Evolutionary conservation across 2,113 vertebrate genomes (phyloP), one percentile per base, ranked within the genome.

Genomic region (Entelurus aequoreus): DNA sequence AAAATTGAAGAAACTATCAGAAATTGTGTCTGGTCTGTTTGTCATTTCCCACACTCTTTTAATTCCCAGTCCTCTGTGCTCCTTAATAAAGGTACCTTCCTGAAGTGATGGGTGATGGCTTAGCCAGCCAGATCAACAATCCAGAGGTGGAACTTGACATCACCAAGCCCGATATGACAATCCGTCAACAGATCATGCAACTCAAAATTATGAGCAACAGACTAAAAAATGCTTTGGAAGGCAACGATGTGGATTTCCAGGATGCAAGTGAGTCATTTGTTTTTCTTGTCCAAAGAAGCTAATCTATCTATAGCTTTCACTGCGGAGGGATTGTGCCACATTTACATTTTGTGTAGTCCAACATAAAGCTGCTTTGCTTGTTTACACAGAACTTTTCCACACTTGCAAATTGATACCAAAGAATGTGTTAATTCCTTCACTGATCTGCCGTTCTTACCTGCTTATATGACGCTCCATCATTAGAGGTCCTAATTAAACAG

Each of bases 111-210:
- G 95, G 94, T 0, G 94, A 97, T 0, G 96, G 95, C 38, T 81
- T 99, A 66, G 96, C 96, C 80, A 98, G 90, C 85, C 96, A 99
- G 86, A 98, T 99, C 63, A 99, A 98, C 85, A 99, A 99, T 83
- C 96, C 96, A 0, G 96, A 99, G 59, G 95, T 99, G 76, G 95
- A 99, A 68, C 94, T 99, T 14, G 95, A 99, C 87, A 97, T 99
- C 90, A 99, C 96, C 57, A 99, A 99, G 80, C 96, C 96, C 0
- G 95, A 98, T 48, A 96, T 96, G 94, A 93, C 88, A 48, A 93
- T 98, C 74, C 91, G 96, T 19, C 95, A 97, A 69, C 96, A 99
- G 80, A 99, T 99, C 86, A 97, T 99, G 95, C 94, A 96, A 69
- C 84, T 99, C 0, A 97, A 97, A 82, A 94, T 98, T 76, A 98